Base-by-base conservation (phyloP, 2,888 invertebrate genomes). In the Andrena chrysosceles region DNA sequence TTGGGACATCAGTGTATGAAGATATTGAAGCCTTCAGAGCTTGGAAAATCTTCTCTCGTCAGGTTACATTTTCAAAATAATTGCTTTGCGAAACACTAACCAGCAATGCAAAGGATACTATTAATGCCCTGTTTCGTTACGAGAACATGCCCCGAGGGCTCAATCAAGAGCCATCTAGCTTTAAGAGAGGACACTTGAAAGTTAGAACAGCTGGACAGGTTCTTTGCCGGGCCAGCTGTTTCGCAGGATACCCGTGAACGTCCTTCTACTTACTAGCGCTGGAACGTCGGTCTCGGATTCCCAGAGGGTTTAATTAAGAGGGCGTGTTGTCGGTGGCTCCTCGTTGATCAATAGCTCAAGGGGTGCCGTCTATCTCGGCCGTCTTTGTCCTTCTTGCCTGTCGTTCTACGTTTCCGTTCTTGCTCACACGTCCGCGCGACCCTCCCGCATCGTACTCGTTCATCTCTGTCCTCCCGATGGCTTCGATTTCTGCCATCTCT, bases 251-350 rank as follows among this genome's bases (percentile, higher is more conserved):
- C 76, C 67, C 85, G 77, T 72, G 71, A 67, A 72, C 67, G 78
- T 71, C 63, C 68, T 35, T 56, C 75, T 42, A 62, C 63, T 73
- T 69, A 70, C 63, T 42, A 74, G 60, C 64, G 60, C 60, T 29
- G 60, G 74, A 70, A 77, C 81, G 77, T 52, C 75, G 78, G 86
- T 86, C 81, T 89, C 85, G 85, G 84, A 89, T 90, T 90, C 87
- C 90, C 85, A 72, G 87, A 88, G 86, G 90, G 87, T 91, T 92
- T 91, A 91, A 92, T 92, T 90, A 91, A 90, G 90, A 91, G 89
- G 89, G 87, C 88, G 90, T 89, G 89, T 87, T 89, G 87, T 88
- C 85, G 85, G 89, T 89, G 79, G 81, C 84, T 89, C 85, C 86
- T 85, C 86, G 85, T 89, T 91, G 91, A 91, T 91, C 91, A 91